A percentile compares a stretch with the other conserved stretches of the same genome.
These are phyloP conservation scores for Drosophila takahashii DNA, from an alignment of 1,140 invertebrate genomes.

Conservation along the genomic window DNA sequence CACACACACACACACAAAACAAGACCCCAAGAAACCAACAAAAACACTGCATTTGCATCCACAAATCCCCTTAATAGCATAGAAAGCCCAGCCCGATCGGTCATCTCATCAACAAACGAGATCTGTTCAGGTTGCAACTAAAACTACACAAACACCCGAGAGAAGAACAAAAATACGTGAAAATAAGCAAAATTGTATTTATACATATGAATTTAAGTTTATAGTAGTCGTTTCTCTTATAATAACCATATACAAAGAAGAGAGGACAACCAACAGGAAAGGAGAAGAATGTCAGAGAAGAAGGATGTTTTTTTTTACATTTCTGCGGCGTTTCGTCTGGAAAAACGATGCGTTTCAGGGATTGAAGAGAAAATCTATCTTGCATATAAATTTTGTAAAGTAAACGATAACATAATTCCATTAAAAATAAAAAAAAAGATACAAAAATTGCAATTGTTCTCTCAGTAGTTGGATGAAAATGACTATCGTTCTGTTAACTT, in stretches of 20 bases:
- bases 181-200: conserved; percentile 75
- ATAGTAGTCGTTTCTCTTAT: conserved; percentile 75
- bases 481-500: conserved; percentile 19
- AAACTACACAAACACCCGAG: not conserved
- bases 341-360: conserved; percentile 9
- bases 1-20: conserved; percentile 33
- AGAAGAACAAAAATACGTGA: conserved; percentile 26
- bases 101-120: conserved; percentile 6
- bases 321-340: conserved; percentile 4
- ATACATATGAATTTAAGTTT: conserved; percentile 80
- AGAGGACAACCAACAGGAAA: conserved; percentile 31
- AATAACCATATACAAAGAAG: conserved; percentile 54
- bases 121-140: conserved; percentile 17
- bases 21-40: conserved; percentile 16
- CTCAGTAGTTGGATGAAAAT: conserved; percentile 21
- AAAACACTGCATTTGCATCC: conserved; percentile 16
- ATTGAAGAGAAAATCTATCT: conserved; percentile 37
- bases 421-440: conserved; percentile 70
- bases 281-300: conserved; percentile 10
- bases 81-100: conserved; percentile 2
- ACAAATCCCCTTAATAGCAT: conserved; percentile 9
- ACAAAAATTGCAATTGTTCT: conserved; percentile 32
- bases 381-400: conserved; percentile 70
- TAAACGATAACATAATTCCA: conserved; percentile 79
- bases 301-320: conserved; percentile 20